Conservation (phyloP, 2,888 invertebrate species). For the Trypoxylon attenuatum region DNA sequence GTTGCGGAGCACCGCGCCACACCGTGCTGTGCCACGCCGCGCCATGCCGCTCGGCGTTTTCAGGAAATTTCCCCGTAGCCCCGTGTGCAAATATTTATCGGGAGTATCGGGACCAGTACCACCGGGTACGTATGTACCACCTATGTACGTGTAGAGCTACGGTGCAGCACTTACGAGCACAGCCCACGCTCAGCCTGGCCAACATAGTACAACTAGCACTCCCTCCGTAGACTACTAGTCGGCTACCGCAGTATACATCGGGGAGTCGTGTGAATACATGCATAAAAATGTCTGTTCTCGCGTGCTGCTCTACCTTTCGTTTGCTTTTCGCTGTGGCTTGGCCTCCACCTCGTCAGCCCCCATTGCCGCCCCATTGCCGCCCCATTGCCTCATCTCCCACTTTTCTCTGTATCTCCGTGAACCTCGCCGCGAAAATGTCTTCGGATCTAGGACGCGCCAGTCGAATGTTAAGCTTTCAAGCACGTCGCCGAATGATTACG, state of each 20-base stretch:
- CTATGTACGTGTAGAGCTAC: slow-evolving; percentile 35
- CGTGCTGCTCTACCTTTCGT: slow-evolving; percentile 35
- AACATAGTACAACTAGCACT: too few species aligned
- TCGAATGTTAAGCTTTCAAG: slow-evolving; percentile 58
- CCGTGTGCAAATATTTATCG: slow-evolving; percentile 66
- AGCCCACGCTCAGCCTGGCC: background rate
- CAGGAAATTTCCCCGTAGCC: slow-evolving; percentile 62
- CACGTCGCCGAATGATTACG: slow-evolving; percentile 61
- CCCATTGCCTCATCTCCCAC: slow-evolving; percentile 8
- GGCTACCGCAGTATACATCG: slow-evolving; percentile 51
- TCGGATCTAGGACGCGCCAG: slow-evolving; percentile 48
- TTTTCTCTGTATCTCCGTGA: background rate
- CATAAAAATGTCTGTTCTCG: slow-evolving; percentile 64
- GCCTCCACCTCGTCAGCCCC: slow-evolving; percentile 15
- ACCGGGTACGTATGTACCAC: slow-evolving; percentile 39
- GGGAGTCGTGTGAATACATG: slow-evolving; percentile 63
- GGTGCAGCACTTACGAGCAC: slow-evolving; percentile 36
- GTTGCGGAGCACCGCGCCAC: slow-evolving; percentile 1
- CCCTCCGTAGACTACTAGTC: too few species aligned
- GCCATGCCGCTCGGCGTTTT: slow-evolving; percentile 42
- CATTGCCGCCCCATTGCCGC: slow-evolving; percentile 5
- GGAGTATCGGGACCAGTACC: slow-evolving; percentile 56
- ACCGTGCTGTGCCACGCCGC: too few species aligned
- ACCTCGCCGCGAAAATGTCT: slow-evolving; percentile 43
- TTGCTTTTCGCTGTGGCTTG: slow-evolving; percentile 3